Evolutionary conservation across 2,888 invertebrate genomes (phyloP).

Genomic region (Nephrocerus scutellatus): DNA sequence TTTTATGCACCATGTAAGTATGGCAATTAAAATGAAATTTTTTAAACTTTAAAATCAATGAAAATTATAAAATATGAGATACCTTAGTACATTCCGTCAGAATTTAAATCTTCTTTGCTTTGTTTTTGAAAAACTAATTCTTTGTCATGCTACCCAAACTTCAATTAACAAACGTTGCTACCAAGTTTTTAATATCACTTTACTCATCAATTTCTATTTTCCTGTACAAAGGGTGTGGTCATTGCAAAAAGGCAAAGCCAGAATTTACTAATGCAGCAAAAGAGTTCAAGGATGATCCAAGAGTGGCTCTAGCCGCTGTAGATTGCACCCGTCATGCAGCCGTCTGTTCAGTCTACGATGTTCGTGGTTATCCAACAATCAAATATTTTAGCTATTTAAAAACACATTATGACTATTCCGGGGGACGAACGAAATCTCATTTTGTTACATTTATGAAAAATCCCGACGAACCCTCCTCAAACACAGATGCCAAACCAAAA

Average conservation of each 20-base stretch:
- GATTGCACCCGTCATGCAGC: constrained; percentile 65
- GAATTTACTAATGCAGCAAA: constrained; percentile 65
- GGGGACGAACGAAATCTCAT: constrained; percentile 61
- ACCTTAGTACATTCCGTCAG: neutral
- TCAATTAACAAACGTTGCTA: neutral
- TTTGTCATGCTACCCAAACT: too few species aligned
- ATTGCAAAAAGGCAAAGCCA: constrained; percentile 82
- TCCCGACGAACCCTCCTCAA: constrained; percentile 5
- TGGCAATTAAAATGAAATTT: neutral
- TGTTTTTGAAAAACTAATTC: too few species aligned
- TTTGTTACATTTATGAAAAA: constrained; percentile 38
- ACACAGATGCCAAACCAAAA: constrained; percentile 17
- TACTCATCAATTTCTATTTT: neutral
- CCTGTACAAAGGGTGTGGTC: constrained; percentile 70
- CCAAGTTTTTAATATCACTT: neutral
- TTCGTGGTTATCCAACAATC: constrained; percentile 79
- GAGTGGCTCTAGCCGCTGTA: constrained; percentile 73
- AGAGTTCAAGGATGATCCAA: constrained; percentile 65
- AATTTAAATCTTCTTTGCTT: too few species aligned
- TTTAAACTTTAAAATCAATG: neutral
- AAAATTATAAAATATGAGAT: neutral
- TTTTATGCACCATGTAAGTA: constrained; percentile 88
- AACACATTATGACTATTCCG: constrained; percentile 59
- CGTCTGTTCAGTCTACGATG: constrained; percentile 63
- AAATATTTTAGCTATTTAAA: constrained; percentile 79